Percentiles rank a stretch among this genome's conserved stretches.
Conservation (phyloP, 2,888 invertebrate species). For the Dascillus cervinus region DNA sequence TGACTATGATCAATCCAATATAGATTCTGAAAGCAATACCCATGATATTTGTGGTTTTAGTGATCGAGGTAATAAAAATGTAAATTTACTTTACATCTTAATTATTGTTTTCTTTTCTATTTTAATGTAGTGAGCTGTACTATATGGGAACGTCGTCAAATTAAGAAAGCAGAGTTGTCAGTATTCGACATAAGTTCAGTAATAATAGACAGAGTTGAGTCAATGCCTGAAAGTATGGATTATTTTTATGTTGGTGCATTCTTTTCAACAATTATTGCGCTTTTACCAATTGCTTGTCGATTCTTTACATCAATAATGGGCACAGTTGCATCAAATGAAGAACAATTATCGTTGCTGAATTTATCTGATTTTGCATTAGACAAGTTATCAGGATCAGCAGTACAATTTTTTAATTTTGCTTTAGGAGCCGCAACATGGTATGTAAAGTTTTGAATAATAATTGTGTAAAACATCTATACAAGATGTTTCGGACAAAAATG, state of each 20-base stretch:
- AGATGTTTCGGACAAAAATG: no score
- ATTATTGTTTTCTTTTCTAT: conserved; percentile 22
- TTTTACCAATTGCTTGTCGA: conserved; percentile 55
- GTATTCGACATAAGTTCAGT: conserved; percentile 92
- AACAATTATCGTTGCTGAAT: conserved; percentile 26
- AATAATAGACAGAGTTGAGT: conserved; percentile 86
- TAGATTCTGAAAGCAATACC: conserved; percentile 39
- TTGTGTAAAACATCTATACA: no score
- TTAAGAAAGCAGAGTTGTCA: conserved; percentile 87
- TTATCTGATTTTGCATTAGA: conserved; percentile 28
- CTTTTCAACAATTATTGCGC: conserved; percentile 52
- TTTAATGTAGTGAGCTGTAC: conserved; percentile 97
- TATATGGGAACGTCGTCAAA: conserved; percentile 86
- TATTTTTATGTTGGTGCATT: conserved; percentile 66
- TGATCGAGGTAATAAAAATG: conserved; percentile 57
- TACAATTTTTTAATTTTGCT: conserved; percentile 33
- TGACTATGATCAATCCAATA: conserved; percentile 36
- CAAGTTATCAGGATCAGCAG: conserved; percentile 25
- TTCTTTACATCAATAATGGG: conserved; percentile 38
- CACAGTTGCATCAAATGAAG: conserved; percentile 31
- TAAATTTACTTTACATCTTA: conserved; percentile 2
- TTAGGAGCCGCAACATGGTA: conserved; percentile 46
- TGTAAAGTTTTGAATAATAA: conserved; percentile 16
- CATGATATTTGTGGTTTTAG: conserved; percentile 56
- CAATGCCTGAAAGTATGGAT: conserved; percentile 69